phyloP scores from a whole-genome alignment of 1,140 invertebrate genomes.

The Octopus bimaculoides region DNA sequence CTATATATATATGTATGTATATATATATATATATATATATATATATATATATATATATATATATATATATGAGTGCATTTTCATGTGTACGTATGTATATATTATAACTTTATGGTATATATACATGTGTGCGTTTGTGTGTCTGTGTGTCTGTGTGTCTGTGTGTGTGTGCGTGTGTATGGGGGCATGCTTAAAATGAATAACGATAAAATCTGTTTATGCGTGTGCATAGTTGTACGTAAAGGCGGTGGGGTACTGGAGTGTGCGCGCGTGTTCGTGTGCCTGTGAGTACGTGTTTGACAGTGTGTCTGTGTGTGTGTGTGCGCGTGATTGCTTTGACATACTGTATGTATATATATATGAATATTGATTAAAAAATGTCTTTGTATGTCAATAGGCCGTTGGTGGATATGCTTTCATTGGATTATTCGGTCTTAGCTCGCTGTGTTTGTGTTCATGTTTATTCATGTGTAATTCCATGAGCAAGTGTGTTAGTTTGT shows the following conservation, averaged over 20 bases:
- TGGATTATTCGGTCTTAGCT: too few relatives aligned
- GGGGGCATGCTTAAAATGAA: not conserved
- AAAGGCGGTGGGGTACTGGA: not conserved
- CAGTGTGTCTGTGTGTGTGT: not conserved
- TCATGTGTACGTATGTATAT: not conserved
- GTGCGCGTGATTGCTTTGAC: too few relatives aligned
- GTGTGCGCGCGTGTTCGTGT: not conserved
- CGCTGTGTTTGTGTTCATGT: too few relatives aligned
- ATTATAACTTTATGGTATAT: not conserved
- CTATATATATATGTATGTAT: not conserved
- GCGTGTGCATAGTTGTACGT: too few relatives aligned
- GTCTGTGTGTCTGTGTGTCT: not conserved
- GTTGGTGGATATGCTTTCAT: too few relatives aligned
- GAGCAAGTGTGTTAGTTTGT: too few relatives aligned
- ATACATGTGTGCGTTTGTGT: not conserved
- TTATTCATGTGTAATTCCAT: too few relatives aligned
- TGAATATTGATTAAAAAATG: too few relatives aligned
- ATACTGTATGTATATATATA: too few relatives aligned
- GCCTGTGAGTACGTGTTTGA: not conserved
- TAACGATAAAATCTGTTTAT: not conserved
- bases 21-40: not conserved
- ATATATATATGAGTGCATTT: not conserved
- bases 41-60: slow-evolving; percentile 2
- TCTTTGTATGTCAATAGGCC: too few relatives aligned
- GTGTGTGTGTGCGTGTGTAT: not conserved